Base-by-base conservation (phyloP, 2,888 invertebrate species). In the Conops quadrifasciatus region DNA sequence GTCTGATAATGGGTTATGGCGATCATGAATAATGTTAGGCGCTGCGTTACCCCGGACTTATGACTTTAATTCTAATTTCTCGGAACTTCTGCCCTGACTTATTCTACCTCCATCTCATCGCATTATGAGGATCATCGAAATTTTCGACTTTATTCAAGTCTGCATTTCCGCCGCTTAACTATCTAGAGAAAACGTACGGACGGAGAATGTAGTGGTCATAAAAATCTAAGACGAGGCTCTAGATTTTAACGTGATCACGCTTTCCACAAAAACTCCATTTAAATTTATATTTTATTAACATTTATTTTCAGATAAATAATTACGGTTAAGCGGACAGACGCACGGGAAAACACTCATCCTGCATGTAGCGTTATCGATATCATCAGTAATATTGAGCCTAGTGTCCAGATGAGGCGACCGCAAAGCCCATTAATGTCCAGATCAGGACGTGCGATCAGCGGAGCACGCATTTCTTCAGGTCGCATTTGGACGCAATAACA, bases 211-310 rank as follows among this genome's bases (percentile, higher is more conserved):
- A n/a, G n/a, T n/a, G n/a, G n/a, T n/a, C n/a, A n/a, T n/a, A n/a
- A n/a, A n/a, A n/a, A n/a, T n/a, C n/a, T n/a, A 11, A 36, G 36
- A 36, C 9, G 36, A 36, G 36, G 36, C 36, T 36, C 36, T n/a
- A 9, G 36, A 47, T 24, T 45, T 59, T 71, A 71, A 71, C 66
- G 58, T 66, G 71, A 60, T 65, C 71, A 71, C 71, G 71, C 65
- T 60, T 66, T 53, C 21, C 28, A 49, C 60, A 68, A 53, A 62
- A 62, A 11, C 49, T 28, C 67, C 47, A 47, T 59, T 47, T 59
- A 68, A 68, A 68, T 68, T 68, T 51, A 51, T 62, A 62, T 62
- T 68, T 68, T 68, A 68, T 68, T 68, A 68, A 21, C 62, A 68
- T 68, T 68, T 68, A 67, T 68, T 62, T 68, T 68, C 62, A 36